Evolutionary conservation across 2,888 invertebrate genomes (phyloP).

Genomic region (Temnothorax ravouxi): DNA sequence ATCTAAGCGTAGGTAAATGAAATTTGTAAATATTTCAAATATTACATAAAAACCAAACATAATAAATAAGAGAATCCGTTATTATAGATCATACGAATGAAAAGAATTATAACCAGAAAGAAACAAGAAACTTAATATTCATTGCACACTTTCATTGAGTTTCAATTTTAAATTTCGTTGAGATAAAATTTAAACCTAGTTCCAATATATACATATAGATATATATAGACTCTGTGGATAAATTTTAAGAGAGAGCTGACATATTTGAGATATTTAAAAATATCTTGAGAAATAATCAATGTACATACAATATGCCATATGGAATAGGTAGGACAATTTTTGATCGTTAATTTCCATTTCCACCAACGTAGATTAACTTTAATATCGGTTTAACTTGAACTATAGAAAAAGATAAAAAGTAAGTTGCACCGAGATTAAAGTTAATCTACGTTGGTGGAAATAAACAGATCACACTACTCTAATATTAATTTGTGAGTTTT

Average conservation of each 20-base stretch:
- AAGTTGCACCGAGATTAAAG: no score
- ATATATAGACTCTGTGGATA: background rate
- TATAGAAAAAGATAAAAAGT: no score
- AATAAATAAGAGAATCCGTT: slow-evolving; percentile 20
- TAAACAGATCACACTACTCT: background rate
- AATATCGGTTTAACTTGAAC: no score
- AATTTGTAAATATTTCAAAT: slow-evolving; percentile 65
- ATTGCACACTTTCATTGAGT: slow-evolving; percentile 66
- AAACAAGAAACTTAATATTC: slow-evolving; percentile 69
- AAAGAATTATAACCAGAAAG: slow-evolving; percentile 69
- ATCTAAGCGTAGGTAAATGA: slow-evolving; percentile 21
- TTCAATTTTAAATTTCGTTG: slow-evolving; percentile 45
- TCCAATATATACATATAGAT: background rate
- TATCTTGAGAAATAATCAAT: slow-evolving; percentile 4
- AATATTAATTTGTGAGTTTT: slow-evolving; percentile 8
- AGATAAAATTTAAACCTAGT: slow-evolving; percentile 10
- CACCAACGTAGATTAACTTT: no score
- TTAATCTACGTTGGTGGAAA: no score
- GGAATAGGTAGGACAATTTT: background rate
- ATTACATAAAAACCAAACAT: slow-evolving; percentile 60
- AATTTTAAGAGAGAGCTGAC: slow-evolving; percentile 22
- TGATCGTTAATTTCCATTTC: background rate
- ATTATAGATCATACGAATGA: slow-evolving; percentile 65
- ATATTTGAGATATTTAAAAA: slow-evolving; percentile 6
- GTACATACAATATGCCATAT: background rate